Percentiles rank a stretch among this genome's conserved stretches.
Evolutionary conservation across 2,113 vertebrate genomes (phyloP).

Genomic region (Chloroceryle aenea): DNA sequence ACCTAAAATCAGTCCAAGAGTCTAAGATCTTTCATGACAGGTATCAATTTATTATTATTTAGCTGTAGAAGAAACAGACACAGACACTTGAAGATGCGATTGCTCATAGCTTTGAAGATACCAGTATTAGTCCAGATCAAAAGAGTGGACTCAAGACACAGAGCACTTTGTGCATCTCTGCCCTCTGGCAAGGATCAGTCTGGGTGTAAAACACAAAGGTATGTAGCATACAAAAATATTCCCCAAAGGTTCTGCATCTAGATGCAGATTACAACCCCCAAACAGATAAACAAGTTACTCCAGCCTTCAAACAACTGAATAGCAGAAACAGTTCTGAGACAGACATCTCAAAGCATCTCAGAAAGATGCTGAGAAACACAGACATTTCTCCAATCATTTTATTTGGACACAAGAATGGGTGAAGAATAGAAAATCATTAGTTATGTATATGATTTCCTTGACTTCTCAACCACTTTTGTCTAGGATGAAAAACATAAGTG

Average conservation of each 20-base stretch:
- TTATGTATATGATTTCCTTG: background rate
- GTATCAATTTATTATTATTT: background rate
- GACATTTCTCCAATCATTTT: background rate
- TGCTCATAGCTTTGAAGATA: background rate
- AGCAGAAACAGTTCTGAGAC: background rate
- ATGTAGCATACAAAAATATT: background rate
- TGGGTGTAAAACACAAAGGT: background rate
- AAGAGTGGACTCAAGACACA: background rate
- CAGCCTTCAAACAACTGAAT: background rate
- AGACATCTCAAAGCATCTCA: background rate
- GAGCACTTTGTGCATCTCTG: background rate
- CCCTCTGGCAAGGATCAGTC: background rate
- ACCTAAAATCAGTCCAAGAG: background rate
- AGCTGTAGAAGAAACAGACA: background rate
- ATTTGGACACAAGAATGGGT: background rate
- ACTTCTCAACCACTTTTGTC: background rate
- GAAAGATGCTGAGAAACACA: background rate
- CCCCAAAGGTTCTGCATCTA: background rate
- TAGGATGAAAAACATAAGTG: background rate
- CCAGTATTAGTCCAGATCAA: background rate
- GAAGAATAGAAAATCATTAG: background rate
- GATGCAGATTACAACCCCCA: background rate
- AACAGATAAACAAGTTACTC: background rate
- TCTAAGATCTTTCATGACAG: background rate
- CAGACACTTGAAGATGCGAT: background rate